Base-by-base conservation (phyloP, 2,113 vertebrate genomes). In the Dromas ardeola region DNA sequence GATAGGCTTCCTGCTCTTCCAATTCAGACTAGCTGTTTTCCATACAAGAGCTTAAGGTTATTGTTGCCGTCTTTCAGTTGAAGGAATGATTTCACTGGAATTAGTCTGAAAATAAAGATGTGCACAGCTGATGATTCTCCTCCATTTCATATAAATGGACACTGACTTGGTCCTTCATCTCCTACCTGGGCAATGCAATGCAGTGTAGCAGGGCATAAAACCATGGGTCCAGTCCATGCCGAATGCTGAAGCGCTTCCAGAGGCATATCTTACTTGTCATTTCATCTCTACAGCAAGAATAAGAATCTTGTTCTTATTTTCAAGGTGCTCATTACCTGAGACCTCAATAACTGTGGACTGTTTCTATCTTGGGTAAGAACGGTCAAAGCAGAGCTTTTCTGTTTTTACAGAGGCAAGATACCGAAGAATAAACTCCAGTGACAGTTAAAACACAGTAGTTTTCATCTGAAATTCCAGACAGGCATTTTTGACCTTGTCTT, bases 161-260 rank as follows among this genome's bases (percentile, higher is more conserved):
- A 5, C 4, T 58, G 72, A 52, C 10, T 72, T 18, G n/a, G 29
- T 30, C 34, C 22, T 36, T 63, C 17, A 13, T 49, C 55, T 83
- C 50, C 77, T 22, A 1, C 18, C 27, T 50, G n/a, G 77, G 15
- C 16, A 77, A 49, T 12, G 30, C 9, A 90, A 36, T 5, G 6
- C 7, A 17, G 4, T 69, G 50, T 38, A 47, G 5, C 19, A 69
- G 26, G 16, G 25, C 56, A 38, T 22, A 43, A 87, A 91, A 26
- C 19, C 62, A 53, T 0, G 0, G 8, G 9, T n/a, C 22, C 50
- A 49, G 27, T 15, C 30, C 30, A 11, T 26, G 42, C 30, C 4
- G 5, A 58, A 61, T 26, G n/a, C 11, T 2, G 3, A 90, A 53
- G 49, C 10, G 25, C 42, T 86, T 43, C 30, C 19, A 36, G 30